Evolutionary conservation across 1,140 invertebrate species (phyloP).

Genomic region (Neomicropteryx cornuta): DNA sequence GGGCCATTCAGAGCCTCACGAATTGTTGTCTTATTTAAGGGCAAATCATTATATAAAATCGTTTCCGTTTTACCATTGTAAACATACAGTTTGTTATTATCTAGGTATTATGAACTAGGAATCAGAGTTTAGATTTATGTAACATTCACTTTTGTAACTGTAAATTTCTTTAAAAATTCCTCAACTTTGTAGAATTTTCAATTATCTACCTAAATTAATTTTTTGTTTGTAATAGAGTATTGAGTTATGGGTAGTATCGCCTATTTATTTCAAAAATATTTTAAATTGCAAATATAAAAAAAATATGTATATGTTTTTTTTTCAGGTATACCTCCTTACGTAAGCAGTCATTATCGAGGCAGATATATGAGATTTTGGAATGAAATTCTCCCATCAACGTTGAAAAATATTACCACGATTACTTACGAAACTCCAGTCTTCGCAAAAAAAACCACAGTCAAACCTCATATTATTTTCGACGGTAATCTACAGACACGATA

Average conservation of each 20-base stretch:
- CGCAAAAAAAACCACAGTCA: slow-evolving; percentile 17
- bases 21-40: too few species aligned
- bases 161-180: too few species aligned
- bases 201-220: neutral
- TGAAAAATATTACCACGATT: slow-evolving; percentile 23
- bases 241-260: neutral
- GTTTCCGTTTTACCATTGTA: too few species aligned
- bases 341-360: slow-evolving; percentile 49
- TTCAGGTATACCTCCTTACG: slow-evolving; percentile 54
- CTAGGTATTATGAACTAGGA: too few species aligned
- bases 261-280: neutral
- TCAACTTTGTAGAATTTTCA: neutral
- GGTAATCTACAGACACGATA: too few species aligned
- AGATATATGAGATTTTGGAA: slow-evolving; percentile 65
- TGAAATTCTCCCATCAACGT: slow-evolving; percentile 48
- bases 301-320: slow-evolving; percentile 9
- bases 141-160: too few species aligned
- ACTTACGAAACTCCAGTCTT: slow-evolving; percentile 11
- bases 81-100: too few species aligned
- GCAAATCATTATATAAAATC: too few species aligned
- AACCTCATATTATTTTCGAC: slow-evolving; percentile 20
- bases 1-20: too few species aligned
- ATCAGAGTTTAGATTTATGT: too few species aligned
- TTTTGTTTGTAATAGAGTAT: neutral
- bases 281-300: too few species aligned